Conservation (phyloP, 2,113 vertebrate genomes). For the Phoenicopterus ruber region DNA sequence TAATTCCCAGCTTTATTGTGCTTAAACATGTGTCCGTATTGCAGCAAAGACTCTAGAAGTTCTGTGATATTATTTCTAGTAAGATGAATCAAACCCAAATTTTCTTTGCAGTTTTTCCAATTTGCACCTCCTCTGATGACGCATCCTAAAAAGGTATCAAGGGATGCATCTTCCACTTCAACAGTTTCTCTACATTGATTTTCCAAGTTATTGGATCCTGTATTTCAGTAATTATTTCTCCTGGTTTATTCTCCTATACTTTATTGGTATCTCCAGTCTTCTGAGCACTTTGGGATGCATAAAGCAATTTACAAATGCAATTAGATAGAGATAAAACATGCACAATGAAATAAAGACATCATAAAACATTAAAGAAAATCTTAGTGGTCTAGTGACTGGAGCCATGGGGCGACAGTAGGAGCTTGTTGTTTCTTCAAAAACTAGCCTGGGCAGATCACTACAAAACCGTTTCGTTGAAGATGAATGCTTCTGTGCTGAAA, state of each 20-base stretch:
- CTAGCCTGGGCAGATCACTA: background rate
- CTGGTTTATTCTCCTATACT: background rate
- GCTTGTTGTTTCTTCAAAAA: background rate
- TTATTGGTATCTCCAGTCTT: background rate
- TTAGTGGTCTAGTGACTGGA: background rate
- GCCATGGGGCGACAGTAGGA: background rate
- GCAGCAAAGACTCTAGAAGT: background rate
- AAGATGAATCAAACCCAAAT: background rate
- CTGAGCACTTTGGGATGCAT: background rate
- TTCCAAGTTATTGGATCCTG: background rate
- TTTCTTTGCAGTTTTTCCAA: background rate
- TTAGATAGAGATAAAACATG: slow-evolving; percentile 25
- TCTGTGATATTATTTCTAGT: background rate
- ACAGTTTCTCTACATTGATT: background rate
- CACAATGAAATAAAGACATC: slow-evolving; percentile 4
- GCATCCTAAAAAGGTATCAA: background rate
- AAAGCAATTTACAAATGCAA: slow-evolving; percentile 34
- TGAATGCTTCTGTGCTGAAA: background rate
- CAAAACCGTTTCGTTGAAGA: background rate
- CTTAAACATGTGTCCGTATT: background rate
- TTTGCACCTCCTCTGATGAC: background rate
- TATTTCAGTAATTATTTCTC: slow-evolving; percentile 16
- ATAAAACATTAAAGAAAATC: slow-evolving; percentile 3
- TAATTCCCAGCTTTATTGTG: background rate
- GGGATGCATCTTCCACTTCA: background rate